Evolutionary conservation across 2,888 invertebrate species (phyloP).

Genomic region (Cephus runcator): DNA sequence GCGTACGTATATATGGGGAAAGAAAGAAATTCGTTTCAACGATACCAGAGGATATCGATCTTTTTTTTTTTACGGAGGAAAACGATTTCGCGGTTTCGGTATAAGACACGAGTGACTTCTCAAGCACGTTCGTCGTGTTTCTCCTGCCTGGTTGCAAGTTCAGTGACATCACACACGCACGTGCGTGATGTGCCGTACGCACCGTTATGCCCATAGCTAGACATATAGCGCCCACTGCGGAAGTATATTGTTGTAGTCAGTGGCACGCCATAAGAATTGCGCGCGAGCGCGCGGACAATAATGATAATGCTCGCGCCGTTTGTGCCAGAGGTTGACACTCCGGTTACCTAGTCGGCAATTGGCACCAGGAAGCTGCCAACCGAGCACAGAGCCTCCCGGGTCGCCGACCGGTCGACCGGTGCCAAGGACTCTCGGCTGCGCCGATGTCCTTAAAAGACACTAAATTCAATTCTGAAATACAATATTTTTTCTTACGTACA

Average conservation of each 20-base stretch:
- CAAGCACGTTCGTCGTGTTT: neutral
- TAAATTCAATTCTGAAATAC: neutral
- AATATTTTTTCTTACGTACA: neutral
- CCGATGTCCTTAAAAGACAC: neutral
- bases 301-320: constrained; percentile 29
- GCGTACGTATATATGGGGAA: no score
- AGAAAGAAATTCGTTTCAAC: no score
- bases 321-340: constrained; percentile 25
- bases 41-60: neutral
- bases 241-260: constrained; percentile 25
- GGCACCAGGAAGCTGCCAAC: constrained; percentile 22
- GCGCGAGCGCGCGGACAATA: constrained; percentile 22
- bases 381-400: constrained; percentile 27
- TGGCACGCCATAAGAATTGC: constrained; percentile 14
- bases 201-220: constrained; percentile 59
- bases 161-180: constrained; percentile 64
- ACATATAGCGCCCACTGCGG: constrained; percentile 49
- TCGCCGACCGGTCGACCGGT: constrained; percentile 56
- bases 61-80: neutral
- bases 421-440: constrained; percentile 47
- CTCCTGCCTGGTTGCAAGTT: constrained; percentile 48
- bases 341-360: constrained; percentile 21
- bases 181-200: constrained; percentile 61
- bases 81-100: neutral
- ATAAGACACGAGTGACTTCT: neutral